Base-by-base conservation (phyloP, 2,888 invertebrate genomes). In the Drosophila setosimentum region DNA sequence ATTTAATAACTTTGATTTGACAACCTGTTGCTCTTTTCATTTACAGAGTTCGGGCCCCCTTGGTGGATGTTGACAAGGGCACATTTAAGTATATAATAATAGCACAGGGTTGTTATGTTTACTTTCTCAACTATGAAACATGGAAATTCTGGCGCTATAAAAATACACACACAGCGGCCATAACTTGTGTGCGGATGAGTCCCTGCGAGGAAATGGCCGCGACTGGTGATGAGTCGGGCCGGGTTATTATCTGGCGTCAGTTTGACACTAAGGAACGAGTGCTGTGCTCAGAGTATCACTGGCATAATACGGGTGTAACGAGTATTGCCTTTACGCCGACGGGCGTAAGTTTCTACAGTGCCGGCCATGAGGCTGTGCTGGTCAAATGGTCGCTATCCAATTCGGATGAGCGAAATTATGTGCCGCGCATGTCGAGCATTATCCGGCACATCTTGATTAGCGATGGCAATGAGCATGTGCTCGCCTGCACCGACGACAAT, bases 311-410 rank as follows among this genome's bases (percentile, higher is more conserved):
- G 55, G 94, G 95, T 37, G 95, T 97, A 0, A 94, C 94, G 51
- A 95, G 95, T 88, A 90, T 97, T 21, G 93, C 94, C 1, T 97
- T 97, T 89, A 95, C 96, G 16, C 83, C 91, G 2, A 82, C 92
- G 92, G 97, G 97, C 27, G 94, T 95, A 13, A 94, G 95, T 77
- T 94, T 97, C 91, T 96, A 95, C 83, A 96, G 96, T 82, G 96
- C 97, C 11, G 97, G 96, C n/a, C 94, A 94, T 54, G 97, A 97
- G 92, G 94, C 95, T 86, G 96, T 96, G 0, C 92, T 97, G 59
- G 97, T 97, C 0, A 96, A 95, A 91, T 97, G 97, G 97, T 94
- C 94, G 60, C 74, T 95, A 29, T 92, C 94, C 42, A 93, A 94
- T 80, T 92, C 94, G 0, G 91, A 94, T 7, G n/a, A 82, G 0